Conservation (phyloP, 1,140 invertebrate genomes). For the Leguminivora glycinivorella region DNA sequence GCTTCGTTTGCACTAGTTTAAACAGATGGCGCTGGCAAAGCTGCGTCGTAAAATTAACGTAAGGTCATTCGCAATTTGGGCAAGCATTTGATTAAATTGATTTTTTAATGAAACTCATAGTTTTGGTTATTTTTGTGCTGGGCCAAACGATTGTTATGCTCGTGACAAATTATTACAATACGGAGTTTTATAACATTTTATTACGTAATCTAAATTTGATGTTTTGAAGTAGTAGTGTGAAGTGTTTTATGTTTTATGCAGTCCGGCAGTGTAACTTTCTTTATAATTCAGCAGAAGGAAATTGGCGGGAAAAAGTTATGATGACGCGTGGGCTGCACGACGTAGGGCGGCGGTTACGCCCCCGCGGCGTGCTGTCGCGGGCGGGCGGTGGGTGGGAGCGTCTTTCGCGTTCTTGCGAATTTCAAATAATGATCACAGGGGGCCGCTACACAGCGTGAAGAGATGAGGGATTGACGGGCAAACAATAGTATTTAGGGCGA, state of each 20-base stretch:
- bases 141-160: not conserved
- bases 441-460: slow-evolving; percentile 6
- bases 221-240: not conserved
- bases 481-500: slow-evolving; percentile 26
- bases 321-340: slow-evolving; percentile 40
- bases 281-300: not conserved
- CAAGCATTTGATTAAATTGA: not conserved
- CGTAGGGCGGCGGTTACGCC: slow-evolving; percentile 75
- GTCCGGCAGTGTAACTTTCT: not conserved
- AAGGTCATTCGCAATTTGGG: not conserved
- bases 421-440: slow-evolving; percentile 22
- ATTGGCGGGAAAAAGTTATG: slow-evolving; percentile 58
- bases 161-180: not conserved
- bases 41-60: not conserved
- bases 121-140: not conserved
- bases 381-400: slow-evolving; percentile 72
- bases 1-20: not conserved
- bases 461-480: slow-evolving; percentile 11
- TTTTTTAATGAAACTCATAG: not conserved
- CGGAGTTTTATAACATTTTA: not conserved
- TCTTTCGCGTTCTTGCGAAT: slow-evolving; percentile 46
- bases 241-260: not conserved
- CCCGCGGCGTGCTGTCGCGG: slow-evolving; percentile 60
- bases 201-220: not conserved
- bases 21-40: not conserved